Percentiles rank a stretch among this genome's conserved stretches.
Conservation (phyloP, 1,140 invertebrate species). For the Pogonomyrmex barbatus region DNA sequence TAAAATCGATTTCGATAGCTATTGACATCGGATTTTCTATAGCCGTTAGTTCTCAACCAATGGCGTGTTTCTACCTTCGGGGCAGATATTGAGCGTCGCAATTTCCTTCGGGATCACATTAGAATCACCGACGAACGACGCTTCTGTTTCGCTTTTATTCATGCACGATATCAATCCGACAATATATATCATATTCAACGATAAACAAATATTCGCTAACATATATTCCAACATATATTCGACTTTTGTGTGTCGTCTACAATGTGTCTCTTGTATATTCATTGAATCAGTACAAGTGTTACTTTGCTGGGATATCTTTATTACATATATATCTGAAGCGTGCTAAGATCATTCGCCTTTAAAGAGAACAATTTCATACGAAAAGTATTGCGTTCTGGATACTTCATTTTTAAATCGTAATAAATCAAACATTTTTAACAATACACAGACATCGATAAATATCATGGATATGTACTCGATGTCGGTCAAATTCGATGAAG, state of each 20-base stretch:
- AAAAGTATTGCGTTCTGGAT: neutral
- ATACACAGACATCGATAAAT: neutral
- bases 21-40: neutral
- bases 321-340: neutral
- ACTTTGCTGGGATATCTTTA: neutral
- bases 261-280: neutral
- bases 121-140: neutral
- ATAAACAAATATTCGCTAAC: neutral
- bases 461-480: neutral
- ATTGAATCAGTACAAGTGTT: neutral
- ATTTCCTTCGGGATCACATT: neutral
- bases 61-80: neutral
- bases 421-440: constrained; percentile 16
- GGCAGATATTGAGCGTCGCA: neutral
- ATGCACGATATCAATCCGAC: neutral
- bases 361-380: neutral
- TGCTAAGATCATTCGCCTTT: neutral
- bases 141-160: neutral
- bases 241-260: neutral
- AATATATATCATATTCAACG: neutral
- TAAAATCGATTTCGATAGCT: constrained; percentile 20
- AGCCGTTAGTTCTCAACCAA: neutral
- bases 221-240: neutral
- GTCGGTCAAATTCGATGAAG: neutral
- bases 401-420: constrained; percentile 16